Evolutionary conservation across 2,888 invertebrate species (phyloP), one percentile per base, ranked within the genome.

Genomic region (Dasysyrphus tricinctus): DNA sequence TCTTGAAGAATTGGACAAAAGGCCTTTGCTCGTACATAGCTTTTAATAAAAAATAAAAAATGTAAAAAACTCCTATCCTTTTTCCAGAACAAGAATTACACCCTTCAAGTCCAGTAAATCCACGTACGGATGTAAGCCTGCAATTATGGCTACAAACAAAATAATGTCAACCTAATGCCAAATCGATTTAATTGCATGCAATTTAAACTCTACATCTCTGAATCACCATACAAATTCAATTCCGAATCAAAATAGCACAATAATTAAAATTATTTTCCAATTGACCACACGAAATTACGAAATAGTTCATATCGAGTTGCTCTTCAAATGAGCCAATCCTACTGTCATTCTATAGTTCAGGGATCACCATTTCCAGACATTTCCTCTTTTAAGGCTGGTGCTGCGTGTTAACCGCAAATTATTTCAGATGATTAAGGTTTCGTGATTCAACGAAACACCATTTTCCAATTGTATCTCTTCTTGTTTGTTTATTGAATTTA

Each of bases 391-490:
- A 5, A 1, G 2, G 88, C 88, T 77, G 88, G 88, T 16, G 32
- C 9, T 83, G 79, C 76, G 73, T 80, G 67, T 24, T 61, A 73
- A 73, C 81, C 84, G 47, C 76, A 80, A 80, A 72, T 84, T 59
- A 76, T 80, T 65, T 65, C 72, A 57, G 54, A 72, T 80, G 67
- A 73, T 77, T 80, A 72, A 34, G 44, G 29, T 73, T 85, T 56
- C 76, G 80, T 80, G 80, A 73, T 76, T 77, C 54, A 67, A 77
- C 54, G 49, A 39, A 49, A 72, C 44, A 49, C 19, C 29, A 65
- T 63, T 61, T 16, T 49, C 8, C 24, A 70, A 56, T 49, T 12
- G 16, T 12, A 6, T 14, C 14, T 9, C 34, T 37, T 12, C 44
- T 32, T 59, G 39, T 54, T 44, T 84, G 74, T 72, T 84, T 80